Percentiles rank a stretch among this genome's conserved stretches.
Evolutionary conservation across 92 coral and sea anemone genomes (phyloP).

Genomic region (Siderastrea radians): DNA sequence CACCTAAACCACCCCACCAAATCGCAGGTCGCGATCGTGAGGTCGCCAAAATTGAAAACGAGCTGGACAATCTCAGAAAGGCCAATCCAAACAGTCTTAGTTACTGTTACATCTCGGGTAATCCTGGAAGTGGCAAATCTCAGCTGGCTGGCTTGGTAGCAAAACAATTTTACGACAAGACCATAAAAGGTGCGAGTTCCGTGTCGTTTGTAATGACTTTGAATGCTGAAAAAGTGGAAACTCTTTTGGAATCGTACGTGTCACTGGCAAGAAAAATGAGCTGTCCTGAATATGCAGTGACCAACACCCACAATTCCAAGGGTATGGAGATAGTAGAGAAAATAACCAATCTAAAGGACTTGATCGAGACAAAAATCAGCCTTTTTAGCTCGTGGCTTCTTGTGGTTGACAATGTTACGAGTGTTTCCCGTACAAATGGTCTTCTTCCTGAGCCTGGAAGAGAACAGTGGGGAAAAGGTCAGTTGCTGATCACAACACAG

Average conservation of each 20-base stretch:
- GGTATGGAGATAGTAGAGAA: not conserved
- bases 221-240: not conserved
- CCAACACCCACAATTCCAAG: slow-evolving; percentile 4
- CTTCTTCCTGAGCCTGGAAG: slow-evolving; percentile 26
- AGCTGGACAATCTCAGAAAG: not conserved
- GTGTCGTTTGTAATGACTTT: not conserved
- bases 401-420: slow-evolving; percentile 10
- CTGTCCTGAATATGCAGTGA: not conserved
- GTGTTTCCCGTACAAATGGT: not conserved
- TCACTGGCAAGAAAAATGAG: not conserved
- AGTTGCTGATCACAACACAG: slow-evolving; percentile 46
- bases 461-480: slow-evolving; percentile 47
- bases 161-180: not conserved
- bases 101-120: no score
- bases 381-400: not conserved
- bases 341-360: not conserved
- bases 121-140: no score
- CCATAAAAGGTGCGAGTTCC: not conserved
- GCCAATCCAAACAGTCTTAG: no score
- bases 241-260: not conserved
- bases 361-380: not conserved
- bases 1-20: not conserved
- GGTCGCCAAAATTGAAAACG: not conserved
- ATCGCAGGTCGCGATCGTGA: not conserved
- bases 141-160: not conserved